phyloP scores from a whole-genome alignment of 2,888 invertebrate species.

The Bellardia bayeri region DNA sequence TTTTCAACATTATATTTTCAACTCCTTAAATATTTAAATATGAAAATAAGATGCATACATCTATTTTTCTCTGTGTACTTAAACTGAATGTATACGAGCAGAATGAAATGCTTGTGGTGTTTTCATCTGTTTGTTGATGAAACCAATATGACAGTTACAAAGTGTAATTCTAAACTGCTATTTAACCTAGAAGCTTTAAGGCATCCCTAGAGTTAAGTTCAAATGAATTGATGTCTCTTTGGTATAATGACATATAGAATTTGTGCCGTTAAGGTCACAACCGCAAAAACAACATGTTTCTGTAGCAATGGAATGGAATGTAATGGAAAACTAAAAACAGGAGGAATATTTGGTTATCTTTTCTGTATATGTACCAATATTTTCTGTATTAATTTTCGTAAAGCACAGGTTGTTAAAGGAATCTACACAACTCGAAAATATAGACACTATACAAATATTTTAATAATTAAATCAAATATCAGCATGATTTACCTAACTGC shows the following conservation, averaged over 20 bases:
- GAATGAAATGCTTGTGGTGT: constrained; percentile 56
- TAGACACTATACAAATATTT: neutral
- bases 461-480: too few relatives aligned
- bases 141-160: constrained; percentile 73
- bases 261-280: constrained; percentile 72
- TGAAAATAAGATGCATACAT: too few relatives aligned
- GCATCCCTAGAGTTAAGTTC: constrained; percentile 55
- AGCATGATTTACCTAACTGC: too few relatives aligned
- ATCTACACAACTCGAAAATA: too few relatives aligned
- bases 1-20: too few relatives aligned
- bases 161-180: constrained; percentile 73
- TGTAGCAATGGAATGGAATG: constrained; percentile 7
- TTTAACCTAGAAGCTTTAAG: constrained; percentile 62
- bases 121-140: constrained; percentile 65
- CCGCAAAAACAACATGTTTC: constrained; percentile 55
- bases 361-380: neutral
- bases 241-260: constrained; percentile 63
- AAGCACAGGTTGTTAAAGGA: constrained; percentile 18
- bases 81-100: neutral
- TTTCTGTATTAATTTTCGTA: neutral
- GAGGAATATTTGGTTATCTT: constrained; percentile 6
- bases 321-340: neutral
- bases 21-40: too few relatives aligned
- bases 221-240: constrained; percentile 56
- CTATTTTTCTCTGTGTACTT: neutral